Base-by-base conservation (phyloP, 2,113 vertebrate genomes). In the Diadophis punctatus region DNA sequence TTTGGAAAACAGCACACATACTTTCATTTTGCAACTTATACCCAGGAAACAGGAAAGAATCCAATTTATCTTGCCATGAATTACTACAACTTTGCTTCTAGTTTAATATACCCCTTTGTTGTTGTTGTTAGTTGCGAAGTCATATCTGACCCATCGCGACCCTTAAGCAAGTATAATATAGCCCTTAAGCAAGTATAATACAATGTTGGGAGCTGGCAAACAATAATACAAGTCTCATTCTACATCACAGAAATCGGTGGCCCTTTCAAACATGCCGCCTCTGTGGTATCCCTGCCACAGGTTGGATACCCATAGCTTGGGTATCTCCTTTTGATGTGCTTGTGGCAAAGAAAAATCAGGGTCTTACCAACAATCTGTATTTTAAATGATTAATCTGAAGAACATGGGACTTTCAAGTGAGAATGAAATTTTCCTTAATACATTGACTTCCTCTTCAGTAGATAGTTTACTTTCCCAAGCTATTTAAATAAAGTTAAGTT, bases 361-460 rank as follows among this genome's bases (percentile, higher is more conserved):
- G 20, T 86, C 1, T 43, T 30, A 93, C 0, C 4, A 52, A 89
- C 91, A 58, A 90, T 93, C 93, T 58, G 8, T 92, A 86, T 90
- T 43, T 94, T 18, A 55, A 90, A 74, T 56, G 48, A 34, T 93
- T 91, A 23, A 8, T 88, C 25, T 93, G 55, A 60, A 68, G 93
- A 34, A 93, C 95, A 95, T 68, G 2, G 0, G 2, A 0, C 39
- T 95, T 92, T 90, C 90, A 90, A 90, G 74, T 74, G 93, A 93
- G 96, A 96, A 97, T 93, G 27, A 10, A 90, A 18, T 94, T 91
- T 96, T 92, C 94, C 89, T 25, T 74, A 90, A 90, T 89, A 92
- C 51, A 46, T 3, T 55, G 88, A 92, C 91, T 97, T 97, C 96
- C 96, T 97, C 68, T 93, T 48, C 90, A 95, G 4, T 39, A 91